Percentiles rank a stretch among this genome's conserved stretches.
Evolutionary conservation across 2,888 invertebrate species (phyloP).

Genomic region (Drosophila atripex): DNA sequence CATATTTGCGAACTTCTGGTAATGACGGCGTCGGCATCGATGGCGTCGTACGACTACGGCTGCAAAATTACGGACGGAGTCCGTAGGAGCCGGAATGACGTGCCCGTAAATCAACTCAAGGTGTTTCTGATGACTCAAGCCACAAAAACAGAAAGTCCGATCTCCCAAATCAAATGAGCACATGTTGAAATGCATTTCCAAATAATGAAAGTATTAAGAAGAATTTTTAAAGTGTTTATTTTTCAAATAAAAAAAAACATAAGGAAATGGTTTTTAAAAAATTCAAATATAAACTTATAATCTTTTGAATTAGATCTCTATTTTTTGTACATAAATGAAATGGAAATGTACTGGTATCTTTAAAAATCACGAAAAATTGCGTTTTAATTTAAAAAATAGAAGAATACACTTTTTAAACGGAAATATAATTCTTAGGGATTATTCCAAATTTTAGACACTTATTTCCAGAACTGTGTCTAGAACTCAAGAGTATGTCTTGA

Average conservation of each 20-base stretch:
- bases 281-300: too few relatives aligned
- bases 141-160: not conserved
- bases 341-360: not conserved
- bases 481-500: too few relatives aligned
- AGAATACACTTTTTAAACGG: too few relatives aligned
- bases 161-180: not conserved
- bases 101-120: slow-evolving; percentile 14
- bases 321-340: too few relatives aligned
- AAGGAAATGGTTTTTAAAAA: not conserved
- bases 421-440: too few relatives aligned
- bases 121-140: slow-evolving; percentile 29
- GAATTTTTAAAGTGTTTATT: not conserved
- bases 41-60: slow-evolving; percentile 41
- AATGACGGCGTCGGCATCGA: slow-evolving; percentile 42
- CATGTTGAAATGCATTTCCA: not conserved
- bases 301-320: too few relatives aligned
- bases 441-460: too few relatives aligned
- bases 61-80: slow-evolving; percentile 8
- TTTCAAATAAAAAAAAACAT: not conserved
- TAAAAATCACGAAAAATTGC: not conserved
- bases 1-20: slow-evolving; percentile 13
- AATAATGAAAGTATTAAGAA: not conserved
- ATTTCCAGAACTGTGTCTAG: too few relatives aligned
- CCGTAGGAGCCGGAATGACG: slow-evolving; percentile 21
- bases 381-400: not conserved